Base-by-base conservation (phyloP, 2,113 vertebrate species). In the Corythoichthys haematopterus region DNA sequence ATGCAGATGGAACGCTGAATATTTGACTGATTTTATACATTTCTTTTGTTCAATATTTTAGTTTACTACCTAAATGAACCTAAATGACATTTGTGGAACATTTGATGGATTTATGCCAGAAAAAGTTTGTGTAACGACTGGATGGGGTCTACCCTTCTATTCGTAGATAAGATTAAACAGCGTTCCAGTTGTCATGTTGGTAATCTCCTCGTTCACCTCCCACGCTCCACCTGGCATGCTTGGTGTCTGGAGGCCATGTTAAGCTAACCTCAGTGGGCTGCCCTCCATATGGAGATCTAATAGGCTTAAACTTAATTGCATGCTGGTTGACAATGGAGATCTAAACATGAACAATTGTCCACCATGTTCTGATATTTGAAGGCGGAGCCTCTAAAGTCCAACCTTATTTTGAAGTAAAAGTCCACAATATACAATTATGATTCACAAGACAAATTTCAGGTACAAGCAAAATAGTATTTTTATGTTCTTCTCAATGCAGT, bases 231-330 rank as follows among this genome's bases (percentile, higher is more conserved):
- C 58, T 36, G 16, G 59, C 40, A 62, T n/a, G n/a, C n/a, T 10
- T 8, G 28, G n/a, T 2, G 1, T 60, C 43, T 40, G 59, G 57
- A 59, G 9, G 59, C 71, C 52, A 1, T 40, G 57, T 20, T 80
- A 45, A 75, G 68, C 50, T 40, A 47, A 43, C 48, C 15, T 53
- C 47, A 60, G 33, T 65, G 66, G 68, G 61, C 51, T 65, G 58
- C 82, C 90, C 66, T 58, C 65, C 38, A 15, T 4, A 62, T 68
- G 58, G 5, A 75, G 60, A 55, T 53, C 35, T 92, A 88, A 92
- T 83, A 66, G 70, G 88, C 77, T 92, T 91, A 88, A 33, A 36
- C 68, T 8, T 55, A 33, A 20, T 28, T 1, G 8, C 7, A 28
- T 50, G n/a, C n/a, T n/a, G n/a, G n/a, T n/a, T n/a, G n/a, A n/a